Conservation (phyloP, 1,140 invertebrate species). For the Drosophila lini region DNA sequence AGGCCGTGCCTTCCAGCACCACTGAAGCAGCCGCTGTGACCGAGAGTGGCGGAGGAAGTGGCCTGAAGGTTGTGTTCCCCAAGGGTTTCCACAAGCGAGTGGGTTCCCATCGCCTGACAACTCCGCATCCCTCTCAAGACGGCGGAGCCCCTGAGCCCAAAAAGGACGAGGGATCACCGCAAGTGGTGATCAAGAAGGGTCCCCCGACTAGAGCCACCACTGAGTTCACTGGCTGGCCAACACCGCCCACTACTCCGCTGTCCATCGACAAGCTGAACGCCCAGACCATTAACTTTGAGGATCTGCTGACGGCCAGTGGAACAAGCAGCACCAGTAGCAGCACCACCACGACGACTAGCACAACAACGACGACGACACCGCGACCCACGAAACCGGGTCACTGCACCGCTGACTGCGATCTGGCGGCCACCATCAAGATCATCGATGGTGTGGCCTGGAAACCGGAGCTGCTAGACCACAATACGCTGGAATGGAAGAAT, state of each 20-base stretch:
- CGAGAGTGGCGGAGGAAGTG: conserved; percentile 71
- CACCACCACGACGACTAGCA: conserved; percentile 89
- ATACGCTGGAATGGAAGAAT: conserved; percentile 93
- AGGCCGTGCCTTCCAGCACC: conserved; percentile 64
- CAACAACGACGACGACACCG: conserved; percentile 90
- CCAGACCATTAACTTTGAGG: conserved; percentile 85
- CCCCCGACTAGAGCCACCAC: conserved; percentile 93
- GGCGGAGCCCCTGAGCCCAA: conserved; percentile 64
- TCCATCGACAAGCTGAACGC: conserved; percentile 92
- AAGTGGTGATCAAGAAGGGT: conserved; percentile 91
- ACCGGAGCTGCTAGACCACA: conserved; percentile 93
- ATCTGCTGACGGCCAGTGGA: conserved; percentile 60
- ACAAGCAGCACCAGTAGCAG: conserved; percentile 85
- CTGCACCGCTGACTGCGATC: conserved; percentile 91
- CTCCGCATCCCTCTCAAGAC: conserved; percentile 83
- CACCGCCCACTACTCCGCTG: conserved; percentile 92
- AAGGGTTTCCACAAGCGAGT: conserved; percentile 90
- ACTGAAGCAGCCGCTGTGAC: conserved; percentile 18
- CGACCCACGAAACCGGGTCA: conserved; percentile 92
- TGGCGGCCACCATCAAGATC: conserved; percentile 93
- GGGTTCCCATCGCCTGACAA: conserved; percentile 87
- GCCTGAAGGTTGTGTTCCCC: conserved; percentile 91
- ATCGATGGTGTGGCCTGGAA: conserved; percentile 92
- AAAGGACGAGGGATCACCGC: conserved; percentile 77
- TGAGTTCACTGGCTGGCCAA: conserved; percentile 95